These are phyloP conservation scores for Limnodromus scolopaceus DNA, from an alignment of 2,797 vertebrate species.

Conservation along the genomic window DNA sequence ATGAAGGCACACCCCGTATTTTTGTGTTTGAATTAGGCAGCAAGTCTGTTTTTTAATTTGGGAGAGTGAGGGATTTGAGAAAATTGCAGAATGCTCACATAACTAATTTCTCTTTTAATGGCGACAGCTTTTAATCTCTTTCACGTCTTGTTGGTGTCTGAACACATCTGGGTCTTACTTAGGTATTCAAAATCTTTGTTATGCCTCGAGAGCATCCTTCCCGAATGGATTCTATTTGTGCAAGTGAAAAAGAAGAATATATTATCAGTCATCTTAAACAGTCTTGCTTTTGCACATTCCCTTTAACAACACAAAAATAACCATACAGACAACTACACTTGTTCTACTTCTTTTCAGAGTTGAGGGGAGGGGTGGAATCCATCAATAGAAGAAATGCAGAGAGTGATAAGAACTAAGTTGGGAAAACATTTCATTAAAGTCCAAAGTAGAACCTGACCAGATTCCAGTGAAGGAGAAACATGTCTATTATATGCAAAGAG, in stretches of 20 bases:
- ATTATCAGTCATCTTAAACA: not conserved
- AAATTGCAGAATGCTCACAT: slow-evolving; percentile 11
- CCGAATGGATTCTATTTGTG: slow-evolving; percentile 16
- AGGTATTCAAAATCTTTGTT: not conserved
- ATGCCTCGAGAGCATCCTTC: not conserved
- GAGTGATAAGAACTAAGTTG: not conserved
- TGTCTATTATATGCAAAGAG: not conserved
- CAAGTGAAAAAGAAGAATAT: slow-evolving; percentile 7
- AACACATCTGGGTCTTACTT: slow-evolving; percentile 10
- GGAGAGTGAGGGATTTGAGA: slow-evolving; percentile 1
- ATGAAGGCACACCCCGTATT: not conserved
- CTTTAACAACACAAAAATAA: not conserved
- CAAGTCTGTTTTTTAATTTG: slow-evolving; percentile 11
- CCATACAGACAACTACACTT: not conserved
- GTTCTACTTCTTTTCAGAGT: not conserved
- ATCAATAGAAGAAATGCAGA: not conserved
- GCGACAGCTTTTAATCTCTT: slow-evolving; percentile 40
- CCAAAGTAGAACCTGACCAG: not conserved
- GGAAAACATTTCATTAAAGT: not conserved
- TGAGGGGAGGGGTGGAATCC: not conserved
- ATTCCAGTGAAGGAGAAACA: not conserved
- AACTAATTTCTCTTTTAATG: slow-evolving; percentile 43
- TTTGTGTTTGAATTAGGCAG: slow-evolving; percentile 19
- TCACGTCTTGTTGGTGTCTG: not conserved
- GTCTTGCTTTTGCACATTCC: not conserved